Evolutionary conservation across 2,888 invertebrate species (phyloP).

Genomic region (Drosophila nigritarsus): DNA sequence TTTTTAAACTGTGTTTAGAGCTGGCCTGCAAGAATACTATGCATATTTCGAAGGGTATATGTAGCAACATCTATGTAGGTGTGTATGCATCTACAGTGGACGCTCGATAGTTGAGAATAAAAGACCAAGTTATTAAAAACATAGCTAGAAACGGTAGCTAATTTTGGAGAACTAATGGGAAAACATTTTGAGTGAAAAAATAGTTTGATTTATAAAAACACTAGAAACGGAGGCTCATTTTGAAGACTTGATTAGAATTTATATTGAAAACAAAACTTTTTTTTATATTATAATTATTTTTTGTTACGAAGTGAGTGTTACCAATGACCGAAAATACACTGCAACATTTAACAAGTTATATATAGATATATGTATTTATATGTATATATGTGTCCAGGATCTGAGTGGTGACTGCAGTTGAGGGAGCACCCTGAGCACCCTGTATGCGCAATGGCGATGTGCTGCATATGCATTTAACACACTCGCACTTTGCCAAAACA

Average conservation of each 20-base stretch:
- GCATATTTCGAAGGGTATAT: background rate
- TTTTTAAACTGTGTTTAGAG: background rate
- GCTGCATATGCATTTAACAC: constrained; percentile 67
- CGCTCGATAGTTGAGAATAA: background rate
- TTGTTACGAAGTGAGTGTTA: background rate
- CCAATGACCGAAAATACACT: background rate
- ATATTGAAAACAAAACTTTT: background rate
- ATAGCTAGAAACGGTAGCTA: background rate
- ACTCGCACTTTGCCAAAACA: constrained; percentile 39
- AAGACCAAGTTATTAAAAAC: background rate
- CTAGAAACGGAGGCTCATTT: no score
- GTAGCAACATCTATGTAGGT: background rate
- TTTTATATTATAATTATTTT: background rate
- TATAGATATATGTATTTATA: no score
- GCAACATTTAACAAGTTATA: no score
- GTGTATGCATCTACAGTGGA: background rate
- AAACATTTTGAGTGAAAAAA: background rate
- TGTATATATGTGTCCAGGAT: background rate
- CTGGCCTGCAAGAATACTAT: background rate
- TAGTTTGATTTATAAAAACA: background rate
- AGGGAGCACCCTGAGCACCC: constrained; percentile 58
- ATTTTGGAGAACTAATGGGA: background rate
- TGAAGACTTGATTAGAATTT: no score
- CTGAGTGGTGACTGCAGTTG: background rate
- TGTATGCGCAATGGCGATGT: constrained; percentile 48